Base-by-base conservation (phyloP, 2,797 vertebrate genomes). In the Limnodromus scolopaceus region DNA sequence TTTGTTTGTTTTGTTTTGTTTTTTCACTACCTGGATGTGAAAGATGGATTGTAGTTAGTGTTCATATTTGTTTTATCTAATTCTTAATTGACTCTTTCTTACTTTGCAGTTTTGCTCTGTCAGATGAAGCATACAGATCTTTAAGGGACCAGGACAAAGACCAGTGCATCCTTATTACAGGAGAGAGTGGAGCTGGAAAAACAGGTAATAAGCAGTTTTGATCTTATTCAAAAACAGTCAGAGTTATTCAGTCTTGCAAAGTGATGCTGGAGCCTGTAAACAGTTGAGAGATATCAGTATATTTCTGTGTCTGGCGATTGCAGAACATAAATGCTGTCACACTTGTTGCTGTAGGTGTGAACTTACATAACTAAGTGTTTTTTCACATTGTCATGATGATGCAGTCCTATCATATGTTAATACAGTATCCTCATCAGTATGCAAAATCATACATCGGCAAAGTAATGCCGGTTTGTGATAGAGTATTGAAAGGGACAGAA, bases 101-200 rank as follows among this genome's bases (percentile, higher is more conserved):
- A 28, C 15, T 78, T 97, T 98, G 25, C 98, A 99, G 99, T 92
- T 99, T 99, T 83, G 99, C 99, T 87, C 97, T 99, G 96, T 99
- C 99, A 76, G 99, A 99, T 94, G 99, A 99, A 98, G 99, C 99
- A 13, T 99, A 99, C 96, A 98, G 99, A 91, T 99, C 99, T 30
- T 98, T 99, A 91, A 98, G 99, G 91, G 99, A 99, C 98, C 99
- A 99, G 97, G 99, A 99, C 97, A 99, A 99, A 98, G 99, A 99
- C 98, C 99, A 99, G 64, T 99, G 99, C 85, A 99, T 99, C 95
- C 99, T 99, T 88, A 99, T 99, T 95, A 99, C 99, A 39, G 99
- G 99, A 86, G 99, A 99, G 96, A 99, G 99, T 11, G 99, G 99
- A 86, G 99, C 99, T 86, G 99, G 99, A 88, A 99, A 99, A 98